Evolutionary conservation across 2,797 vertebrate species (phyloP), one percentile per base, ranked within the genome.

Genomic region (Smutsia gigantea): DNA sequence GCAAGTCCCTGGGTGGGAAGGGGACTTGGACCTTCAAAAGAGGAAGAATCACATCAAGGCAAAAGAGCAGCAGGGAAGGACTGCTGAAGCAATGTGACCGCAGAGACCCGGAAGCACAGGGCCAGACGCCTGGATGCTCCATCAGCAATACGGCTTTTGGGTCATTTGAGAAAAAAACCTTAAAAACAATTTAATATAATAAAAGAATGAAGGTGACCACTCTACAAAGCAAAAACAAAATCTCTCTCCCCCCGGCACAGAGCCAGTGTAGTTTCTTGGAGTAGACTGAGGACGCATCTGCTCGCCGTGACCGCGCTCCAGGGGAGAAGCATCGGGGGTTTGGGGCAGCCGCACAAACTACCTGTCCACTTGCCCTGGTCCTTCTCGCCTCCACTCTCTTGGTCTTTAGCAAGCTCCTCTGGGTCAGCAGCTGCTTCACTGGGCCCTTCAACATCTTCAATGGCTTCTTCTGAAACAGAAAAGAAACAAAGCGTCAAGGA

Each of bases 371-470:
- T 99, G 99, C 98, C 99, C 98, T 99, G 99, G 97, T 99, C 99
- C 98, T 99, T 99, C 98, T 99, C 99, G 97, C 99, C 98, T 98
- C 99, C 99, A 98, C 99, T 98, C 98, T 99, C 99, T 98, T 99
- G 99, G 97, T 99, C 99, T 99, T 99, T 99, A 97, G 99, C 98
- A 98, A 99, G 99, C 98, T 99, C 99, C 98, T 99, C 99, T 97
- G 99, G 99, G 97, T 99, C 99, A 94, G 99, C 99, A 84, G 99
- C 98, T 94, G 99, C 98, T 99, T 99, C 99, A 98, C 97, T 99
- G 98, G 99, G 99, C 98, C 99, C 99, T 99, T 99, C 99, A 96
- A 99, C 99, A 99, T 99, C 99, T 99, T 99, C 99, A 97, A 98
- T 98, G 97, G 99, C 98, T 98, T 99, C 99, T 99, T 99, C 99